phyloP scores from a whole-genome alignment of 2,888 invertebrate genomes.

The Phyto melanocephala region DNA sequence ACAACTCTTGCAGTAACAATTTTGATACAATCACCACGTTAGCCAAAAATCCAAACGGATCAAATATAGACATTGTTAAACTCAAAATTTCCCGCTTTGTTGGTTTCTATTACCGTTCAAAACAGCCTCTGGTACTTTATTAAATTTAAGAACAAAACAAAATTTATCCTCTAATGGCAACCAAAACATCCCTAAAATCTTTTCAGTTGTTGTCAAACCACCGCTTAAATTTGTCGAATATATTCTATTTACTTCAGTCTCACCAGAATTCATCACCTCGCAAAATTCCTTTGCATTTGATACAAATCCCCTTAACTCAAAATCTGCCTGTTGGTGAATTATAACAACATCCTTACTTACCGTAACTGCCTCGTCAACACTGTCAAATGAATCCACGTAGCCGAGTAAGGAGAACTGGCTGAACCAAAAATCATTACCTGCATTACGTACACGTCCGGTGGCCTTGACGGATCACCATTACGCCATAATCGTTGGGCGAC shows the following conservation, averaged over 20 bases:
- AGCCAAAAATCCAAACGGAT: slow-evolving; percentile 45
- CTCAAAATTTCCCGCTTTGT: slow-evolving; percentile 45
- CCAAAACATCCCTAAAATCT: slow-evolving; percentile 47
- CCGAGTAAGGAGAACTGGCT: slow-evolving; percentile 50
- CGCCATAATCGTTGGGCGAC: slow-evolving; percentile 45
- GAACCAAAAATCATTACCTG: slow-evolving; percentile 62
- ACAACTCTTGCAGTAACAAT: slow-evolving; percentile 45
- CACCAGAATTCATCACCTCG: neutral
- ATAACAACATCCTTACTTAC: slow-evolving; percentile 41
- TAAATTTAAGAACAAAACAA: slow-evolving; percentile 53
- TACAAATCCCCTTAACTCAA: slow-evolving; percentile 54
- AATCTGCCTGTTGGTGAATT: slow-evolving; percentile 53
- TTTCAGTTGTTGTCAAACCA: slow-evolving; percentile 8
- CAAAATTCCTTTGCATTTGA: slow-evolving; percentile 41
- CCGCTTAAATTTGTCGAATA: slow-evolving; percentile 23
- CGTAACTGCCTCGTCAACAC: slow-evolving; percentile 43
- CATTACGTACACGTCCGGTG: slow-evolving; percentile 55
- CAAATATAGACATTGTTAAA: slow-evolving; percentile 38
- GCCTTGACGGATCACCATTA: slow-evolving; percentile 6
- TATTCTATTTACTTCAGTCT: neutral
- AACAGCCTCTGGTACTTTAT: slow-evolving; percentile 33
- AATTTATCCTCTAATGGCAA: slow-evolving; percentile 31
- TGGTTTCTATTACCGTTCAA: slow-evolving; percentile 34
- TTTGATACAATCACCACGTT: slow-evolving; percentile 38
- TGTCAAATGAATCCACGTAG: slow-evolving; percentile 57